Percentiles rank a stretch among this genome's conserved stretches.
These are phyloP conservation scores for Cephus spinipes DNA, from an alignment of 2,888 invertebrate species.

Conservation along the genomic window DNA sequence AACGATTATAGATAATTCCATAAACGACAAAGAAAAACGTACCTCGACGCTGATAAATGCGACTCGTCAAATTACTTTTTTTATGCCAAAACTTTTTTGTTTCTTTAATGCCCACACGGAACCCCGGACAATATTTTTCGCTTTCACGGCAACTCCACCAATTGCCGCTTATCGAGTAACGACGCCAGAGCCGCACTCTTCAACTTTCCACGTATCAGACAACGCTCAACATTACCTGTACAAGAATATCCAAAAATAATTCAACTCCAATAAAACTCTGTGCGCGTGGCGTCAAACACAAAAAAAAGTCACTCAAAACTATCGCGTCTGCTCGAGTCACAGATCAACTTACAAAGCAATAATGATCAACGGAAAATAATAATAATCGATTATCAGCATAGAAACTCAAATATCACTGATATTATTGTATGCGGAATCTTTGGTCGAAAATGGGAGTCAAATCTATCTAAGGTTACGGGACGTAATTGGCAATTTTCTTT, in stretches of 20 bases:
- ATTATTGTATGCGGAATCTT: not conserved
- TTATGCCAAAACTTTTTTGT: not conserved
- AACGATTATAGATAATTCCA: not conserved
- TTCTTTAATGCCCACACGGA: not conserved
- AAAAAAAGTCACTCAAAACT: no score
- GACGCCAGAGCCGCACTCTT: not conserved
- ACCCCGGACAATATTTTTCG: not conserved
- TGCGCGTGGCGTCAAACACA: not conserved
- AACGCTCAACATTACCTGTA: not conserved
- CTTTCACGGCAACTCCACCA: not conserved
- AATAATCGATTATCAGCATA: not conserved
- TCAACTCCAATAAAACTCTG: not conserved
- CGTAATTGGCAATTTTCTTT: not conserved
- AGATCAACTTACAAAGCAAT: not conserved
- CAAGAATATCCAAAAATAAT: not conserved
- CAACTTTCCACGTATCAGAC: not conserved
- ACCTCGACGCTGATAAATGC: not conserved
- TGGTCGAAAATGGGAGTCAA: not conserved
- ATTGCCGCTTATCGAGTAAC: not conserved
- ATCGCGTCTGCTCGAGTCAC: not conserved
- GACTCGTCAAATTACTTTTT: not conserved
- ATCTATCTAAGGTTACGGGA: not conserved
- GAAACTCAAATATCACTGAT: not conserved
- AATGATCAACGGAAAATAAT: not conserved
- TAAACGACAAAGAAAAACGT: not conserved